A percentile compares a stretch with the other conserved stretches of the same genome.
phyloP scores from a whole-genome alignment of 2,113 vertebrate genomes.

The Mola mola region DNA sequence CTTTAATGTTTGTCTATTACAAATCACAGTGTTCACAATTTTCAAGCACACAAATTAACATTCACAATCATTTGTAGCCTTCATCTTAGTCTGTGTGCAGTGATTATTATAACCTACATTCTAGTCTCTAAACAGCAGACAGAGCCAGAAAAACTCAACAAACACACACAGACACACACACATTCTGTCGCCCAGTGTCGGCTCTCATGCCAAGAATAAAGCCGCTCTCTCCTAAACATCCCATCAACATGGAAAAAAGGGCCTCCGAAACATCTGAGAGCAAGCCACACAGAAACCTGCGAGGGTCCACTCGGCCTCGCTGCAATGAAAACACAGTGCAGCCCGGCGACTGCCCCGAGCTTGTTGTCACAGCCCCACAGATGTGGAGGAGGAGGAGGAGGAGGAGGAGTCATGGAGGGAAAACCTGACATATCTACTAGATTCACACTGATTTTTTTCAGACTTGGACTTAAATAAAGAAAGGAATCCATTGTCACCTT shows the following conservation, averaged over 20 bases:
- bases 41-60: no score
- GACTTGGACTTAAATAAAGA: neutral
- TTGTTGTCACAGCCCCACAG: slow-evolving; percentile 52
- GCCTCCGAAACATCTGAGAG: slow-evolving; percentile 49
- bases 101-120: no score
- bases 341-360: slow-evolving; percentile 19
- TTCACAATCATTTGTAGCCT: no score
- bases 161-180: no score
- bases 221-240: slow-evolving; percentile 30
- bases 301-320: slow-evolving; percentile 35
- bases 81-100: no score
- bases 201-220: no score
- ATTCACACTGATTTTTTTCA: slow-evolving; percentile 20
- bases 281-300: slow-evolving; percentile 53
- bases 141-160: no score
- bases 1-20: no score
- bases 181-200: no score
- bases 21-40: no score
- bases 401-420: slow-evolving; percentile 11
- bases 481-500: neutral
- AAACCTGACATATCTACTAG: slow-evolving; percentile 1
- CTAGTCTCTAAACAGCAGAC: no score
- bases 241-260: slow-evolving; percentile 54
- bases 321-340: slow-evolving; percentile 43
- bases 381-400: slow-evolving; percentile 41